Evolutionary conservation across 2,113 vertebrate species (phyloP).

Genomic region (Cheilinus undulatus): DNA sequence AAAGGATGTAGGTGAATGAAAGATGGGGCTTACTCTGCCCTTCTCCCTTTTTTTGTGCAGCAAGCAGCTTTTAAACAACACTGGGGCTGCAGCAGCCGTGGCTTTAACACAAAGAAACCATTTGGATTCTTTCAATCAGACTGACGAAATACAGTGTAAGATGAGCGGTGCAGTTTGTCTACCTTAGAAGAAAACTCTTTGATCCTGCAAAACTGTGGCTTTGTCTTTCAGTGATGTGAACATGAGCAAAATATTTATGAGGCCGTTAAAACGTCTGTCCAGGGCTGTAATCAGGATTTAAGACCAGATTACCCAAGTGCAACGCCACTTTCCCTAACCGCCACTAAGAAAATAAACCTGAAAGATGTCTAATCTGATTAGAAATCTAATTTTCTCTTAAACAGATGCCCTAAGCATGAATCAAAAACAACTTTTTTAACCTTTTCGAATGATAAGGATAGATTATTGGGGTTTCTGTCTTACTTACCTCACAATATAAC

Average conservation of each 20-base stretch:
- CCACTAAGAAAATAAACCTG: neutral
- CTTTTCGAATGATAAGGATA: no score
- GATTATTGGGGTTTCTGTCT: no score
- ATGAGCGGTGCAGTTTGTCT: neutral
- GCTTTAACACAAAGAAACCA: conserved; percentile 4
- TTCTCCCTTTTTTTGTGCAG: conserved; percentile 10
- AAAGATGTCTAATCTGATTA: no score
- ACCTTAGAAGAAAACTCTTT: neutral
- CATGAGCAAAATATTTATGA: neutral
- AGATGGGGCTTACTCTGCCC: conserved; percentile 28
- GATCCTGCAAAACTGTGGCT: neutral
- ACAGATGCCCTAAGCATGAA: no score
- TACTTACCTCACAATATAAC: no score
- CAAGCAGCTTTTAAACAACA: conserved; percentile 4
- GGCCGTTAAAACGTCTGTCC: neutral
- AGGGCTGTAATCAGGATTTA: neutral
- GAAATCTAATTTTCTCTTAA: no score
- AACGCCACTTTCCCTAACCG: neutral
- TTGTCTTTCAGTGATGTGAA: neutral
- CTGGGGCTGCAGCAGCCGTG: neutral
- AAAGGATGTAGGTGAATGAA: conserved; percentile 35
- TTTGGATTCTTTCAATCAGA: conserved; percentile 16
- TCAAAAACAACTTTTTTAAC: no score
- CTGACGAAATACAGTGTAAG: neutral
- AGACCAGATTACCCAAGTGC: neutral